Evolutionary conservation across 2,888 invertebrate species (phyloP).

Genomic region (Sericinus montela): DNA sequence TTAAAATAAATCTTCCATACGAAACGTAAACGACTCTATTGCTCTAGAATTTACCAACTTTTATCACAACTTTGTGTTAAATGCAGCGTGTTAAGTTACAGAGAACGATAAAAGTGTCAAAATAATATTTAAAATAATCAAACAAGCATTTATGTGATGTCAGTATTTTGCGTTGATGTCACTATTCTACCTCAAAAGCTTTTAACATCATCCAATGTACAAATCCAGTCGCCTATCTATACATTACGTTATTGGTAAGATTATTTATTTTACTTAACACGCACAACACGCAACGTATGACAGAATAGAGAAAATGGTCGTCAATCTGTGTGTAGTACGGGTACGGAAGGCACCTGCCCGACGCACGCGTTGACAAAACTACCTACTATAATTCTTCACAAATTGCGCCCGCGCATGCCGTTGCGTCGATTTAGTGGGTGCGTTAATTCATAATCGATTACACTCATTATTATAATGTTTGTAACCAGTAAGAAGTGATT

Average conservation of each 20-base stretch:
- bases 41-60: too few species aligned
- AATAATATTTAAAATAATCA: too few species aligned
- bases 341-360: constrained; percentile 22
- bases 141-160: too few species aligned
- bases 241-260: neutral
- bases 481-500: neutral
- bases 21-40: too few species aligned
- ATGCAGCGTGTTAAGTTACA: too few species aligned
- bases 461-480: constrained; percentile 21
- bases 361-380: constrained; percentile 39
- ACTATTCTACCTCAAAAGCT: too few species aligned
- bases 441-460: constrained; percentile 30
- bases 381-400: constrained; percentile 42
- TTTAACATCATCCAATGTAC: neutral
- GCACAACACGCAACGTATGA: neutral
- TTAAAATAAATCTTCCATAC: too few species aligned
- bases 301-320: neutral
- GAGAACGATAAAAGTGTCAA: too few species aligned
- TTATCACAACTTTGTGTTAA: too few species aligned
- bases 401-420: constrained; percentile 30
- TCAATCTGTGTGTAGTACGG: neutral
- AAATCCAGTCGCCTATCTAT: neutral
- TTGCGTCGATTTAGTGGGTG: constrained; percentile 23
- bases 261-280: neutral
- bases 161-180: too few species aligned